A percentile compares a stretch with the other conserved stretches of the same genome.
phyloP scores from a whole-genome alignment of 2,113 vertebrate genomes.

The Phainopepla nitens region DNA sequence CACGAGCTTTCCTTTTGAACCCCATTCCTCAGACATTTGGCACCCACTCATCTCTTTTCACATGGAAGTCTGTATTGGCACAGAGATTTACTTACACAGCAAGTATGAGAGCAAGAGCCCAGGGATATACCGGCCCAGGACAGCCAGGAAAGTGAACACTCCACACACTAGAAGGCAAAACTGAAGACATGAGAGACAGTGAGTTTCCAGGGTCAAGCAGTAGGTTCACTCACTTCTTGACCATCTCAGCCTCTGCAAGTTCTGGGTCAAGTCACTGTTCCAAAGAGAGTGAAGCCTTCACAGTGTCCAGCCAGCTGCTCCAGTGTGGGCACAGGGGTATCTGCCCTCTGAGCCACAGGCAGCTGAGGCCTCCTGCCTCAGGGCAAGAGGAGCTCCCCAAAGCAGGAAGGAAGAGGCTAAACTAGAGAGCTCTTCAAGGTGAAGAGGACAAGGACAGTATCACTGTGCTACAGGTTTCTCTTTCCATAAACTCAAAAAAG shows the following conservation, averaged over 20 bases:
- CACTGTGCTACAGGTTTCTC: background rate
- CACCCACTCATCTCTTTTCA: background rate
- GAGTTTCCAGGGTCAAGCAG: background rate
- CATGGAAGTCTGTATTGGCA: background rate
- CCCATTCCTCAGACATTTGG: background rate
- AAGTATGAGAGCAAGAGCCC: slow-evolving; percentile 90
- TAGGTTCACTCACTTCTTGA: background rate
- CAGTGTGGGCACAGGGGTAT: too few relatives aligned
- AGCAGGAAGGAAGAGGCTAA: background rate
- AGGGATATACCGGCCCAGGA: slow-evolving; percentile 86
- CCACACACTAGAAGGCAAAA: slow-evolving; percentile 90
- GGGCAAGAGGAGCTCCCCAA: background rate
- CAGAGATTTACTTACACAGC: slow-evolving; percentile 80
- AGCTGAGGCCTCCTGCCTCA: background rate
- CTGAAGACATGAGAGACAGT: slow-evolving; percentile 67
- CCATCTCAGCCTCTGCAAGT: background rate
- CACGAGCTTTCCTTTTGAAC: background rate
- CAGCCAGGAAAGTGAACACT: slow-evolving; percentile 83
- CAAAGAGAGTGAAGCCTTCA: background rate
- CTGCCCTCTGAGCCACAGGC: background rate
- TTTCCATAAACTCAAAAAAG: background rate
- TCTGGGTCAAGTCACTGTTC: background rate
- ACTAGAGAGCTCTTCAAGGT: background rate
- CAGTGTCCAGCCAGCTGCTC: accelerated
- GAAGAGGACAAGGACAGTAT: background rate